Percentiles rank a stretch among this genome's conserved stretches.
Conservation (phyloP, 2,888 invertebrate species). For the Spatulosminthurus flaviceps region DNA sequence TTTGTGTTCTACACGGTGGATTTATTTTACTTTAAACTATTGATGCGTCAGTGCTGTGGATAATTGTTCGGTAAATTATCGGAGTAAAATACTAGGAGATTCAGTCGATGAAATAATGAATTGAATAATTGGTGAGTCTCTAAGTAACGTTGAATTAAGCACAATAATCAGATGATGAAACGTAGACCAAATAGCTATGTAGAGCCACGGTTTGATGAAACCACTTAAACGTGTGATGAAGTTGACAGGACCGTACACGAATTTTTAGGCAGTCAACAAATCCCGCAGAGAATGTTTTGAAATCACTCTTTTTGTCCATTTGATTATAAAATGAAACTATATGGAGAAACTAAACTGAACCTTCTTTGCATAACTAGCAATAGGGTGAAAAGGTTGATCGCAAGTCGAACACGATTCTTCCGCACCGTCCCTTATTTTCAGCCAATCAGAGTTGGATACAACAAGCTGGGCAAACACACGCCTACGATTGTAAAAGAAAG, state of each 20-base stretch:
- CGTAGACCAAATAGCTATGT: constrained; percentile 81
- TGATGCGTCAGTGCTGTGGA: constrained; percentile 19
- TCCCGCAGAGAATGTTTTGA: constrained; percentile 52
- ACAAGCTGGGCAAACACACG: background rate
- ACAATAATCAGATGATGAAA: constrained; percentile 57
- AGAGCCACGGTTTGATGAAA: constrained; percentile 88
- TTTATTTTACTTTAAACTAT: too few species aligned
- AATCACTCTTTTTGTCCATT: constrained; percentile 58
- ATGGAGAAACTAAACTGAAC: constrained; percentile 18
- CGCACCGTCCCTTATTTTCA: constrained; percentile 28
- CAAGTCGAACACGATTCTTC: background rate
- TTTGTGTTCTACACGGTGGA: too few species aligned
- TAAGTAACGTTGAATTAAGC: background rate
- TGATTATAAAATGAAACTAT: constrained; percentile 43
- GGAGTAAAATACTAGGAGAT: constrained; percentile 16
- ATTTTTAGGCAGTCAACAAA: constrained; percentile 80
- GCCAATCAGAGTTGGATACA: constrained; percentile 21
- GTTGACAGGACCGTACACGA: constrained; percentile 85
- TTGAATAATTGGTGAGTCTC: background rate
- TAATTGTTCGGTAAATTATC: constrained; percentile 10
- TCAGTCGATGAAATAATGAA: constrained; percentile 2
- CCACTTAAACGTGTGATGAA: constrained; percentile 96
- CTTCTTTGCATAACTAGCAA: constrained; percentile 27
- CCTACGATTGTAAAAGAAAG: too few species aligned
- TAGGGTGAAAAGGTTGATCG: background rate